These are phyloP conservation scores for Acanthoscelides obtectus DNA, from an alignment of 2,888 invertebrate species.

Conservation along the genomic window DNA sequence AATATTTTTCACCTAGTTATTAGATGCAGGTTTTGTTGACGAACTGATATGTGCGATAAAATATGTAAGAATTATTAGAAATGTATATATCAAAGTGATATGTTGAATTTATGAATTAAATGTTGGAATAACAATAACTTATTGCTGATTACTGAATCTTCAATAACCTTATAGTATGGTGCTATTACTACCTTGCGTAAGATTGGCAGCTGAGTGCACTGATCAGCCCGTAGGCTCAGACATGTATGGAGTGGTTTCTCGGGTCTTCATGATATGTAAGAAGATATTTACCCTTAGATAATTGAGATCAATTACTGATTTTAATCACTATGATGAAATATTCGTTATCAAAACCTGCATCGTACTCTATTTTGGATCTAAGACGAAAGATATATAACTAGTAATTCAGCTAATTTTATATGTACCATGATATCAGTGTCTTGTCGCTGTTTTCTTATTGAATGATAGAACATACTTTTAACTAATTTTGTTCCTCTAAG, in stretches of 20 bases:
- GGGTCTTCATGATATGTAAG: neutral
- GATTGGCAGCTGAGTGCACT: no score
- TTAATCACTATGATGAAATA: neutral
- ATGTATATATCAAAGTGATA: neutral
- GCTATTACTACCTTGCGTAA: no score
- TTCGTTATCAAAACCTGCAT: neutral
- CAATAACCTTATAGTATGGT: no score
- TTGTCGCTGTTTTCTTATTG: neutral
- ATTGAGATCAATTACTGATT: neutral
- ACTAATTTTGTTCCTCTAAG: neutral
- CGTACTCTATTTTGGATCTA: neutral
- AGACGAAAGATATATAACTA: neutral
- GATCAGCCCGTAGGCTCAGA: no score
- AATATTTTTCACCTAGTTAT: conserved; percentile 11
- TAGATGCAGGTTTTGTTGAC: neutral
- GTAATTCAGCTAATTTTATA: neutral
- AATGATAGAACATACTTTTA: neutral
- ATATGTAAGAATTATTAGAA: neutral
- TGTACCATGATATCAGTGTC: neutral
- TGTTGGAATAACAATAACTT: no score
- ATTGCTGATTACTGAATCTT: no score
- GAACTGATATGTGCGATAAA: neutral
- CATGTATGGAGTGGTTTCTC: no score
- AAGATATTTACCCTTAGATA: neutral
- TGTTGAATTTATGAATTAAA: no score